Base-by-base conservation (phyloP, 2,888 invertebrate genomes). In the Amblyteles armatorius region DNA sequence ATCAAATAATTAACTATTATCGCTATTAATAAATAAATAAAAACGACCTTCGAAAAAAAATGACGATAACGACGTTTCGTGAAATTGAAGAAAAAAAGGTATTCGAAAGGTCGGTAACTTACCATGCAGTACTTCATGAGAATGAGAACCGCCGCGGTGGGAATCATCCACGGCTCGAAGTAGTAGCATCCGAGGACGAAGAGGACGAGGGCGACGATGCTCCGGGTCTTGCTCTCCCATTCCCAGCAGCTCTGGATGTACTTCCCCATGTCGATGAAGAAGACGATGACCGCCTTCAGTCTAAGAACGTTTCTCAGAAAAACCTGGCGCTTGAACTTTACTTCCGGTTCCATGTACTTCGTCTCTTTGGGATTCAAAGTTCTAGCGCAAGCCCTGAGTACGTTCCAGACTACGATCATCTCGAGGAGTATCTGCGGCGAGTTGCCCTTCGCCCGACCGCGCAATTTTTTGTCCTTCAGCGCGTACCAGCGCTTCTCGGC, bases 221-320 rank as follows among this genome's bases (percentile, higher is more conserved):
- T 99, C 88, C 98, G 95, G 55, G 97, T 93, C 77, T 97, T 97
- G 5, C 97, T 99, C 92, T 99, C 99, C 99, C 99, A 99, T 94
- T 99, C 98, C 92, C 99, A 98, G 94, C 99, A 99, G 94, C 98
- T 98, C 98, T 99, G 98, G 88, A 99, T 95, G 93, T 98, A 98
- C 94, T 98, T 97, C 11, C 98, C 98, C 83, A 97, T 95, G 93
- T 99, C 98, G 85, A 98, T 96, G 89, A 98, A 97, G 94, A 97
- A 97, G 95, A 98, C 96, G 16, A 98, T 97, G 79, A 99, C 97
- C 60, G 97, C 96, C 94, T 98, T 98, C 80, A 99, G 95, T 89
- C 99, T 95, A 94, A 98, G 96, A 11, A 99, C 99, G 92, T 99
- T 99, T 74, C 97, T 95, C 83, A 99, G 96, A 94, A 99, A 99